Percentiles rank a stretch among this genome's conserved stretches.
Evolutionary conservation across 1,140 invertebrate species (phyloP).

Genomic region (Heliconius himera): DNA sequence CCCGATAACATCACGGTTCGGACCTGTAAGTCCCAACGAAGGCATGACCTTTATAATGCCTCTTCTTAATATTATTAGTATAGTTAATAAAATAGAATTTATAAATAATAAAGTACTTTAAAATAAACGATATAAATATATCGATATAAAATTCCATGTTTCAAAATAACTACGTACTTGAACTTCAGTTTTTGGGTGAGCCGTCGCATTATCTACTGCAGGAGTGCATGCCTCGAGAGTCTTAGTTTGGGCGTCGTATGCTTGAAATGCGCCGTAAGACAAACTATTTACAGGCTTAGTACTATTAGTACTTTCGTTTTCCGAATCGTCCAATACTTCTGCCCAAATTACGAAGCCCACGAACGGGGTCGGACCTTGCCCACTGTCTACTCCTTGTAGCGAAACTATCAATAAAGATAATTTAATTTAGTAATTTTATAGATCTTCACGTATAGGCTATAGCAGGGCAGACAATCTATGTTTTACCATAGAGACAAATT

Average conservation of each 20-base stretch:
- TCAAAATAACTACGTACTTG: constrained; percentile 50
- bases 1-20: too few relatives aligned
- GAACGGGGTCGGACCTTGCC: constrained; percentile 68
- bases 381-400: constrained; percentile 66
- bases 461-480: too few relatives aligned
- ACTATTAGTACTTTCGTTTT: constrained; percentile 42
- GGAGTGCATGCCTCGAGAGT: constrained; percentile 56
- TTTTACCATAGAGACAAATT: not conserved
- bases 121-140: not conserved
- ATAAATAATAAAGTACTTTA: not conserved
- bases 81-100: not conserved
- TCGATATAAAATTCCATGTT: not conserved
- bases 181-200: constrained; percentile 71
- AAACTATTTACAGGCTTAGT: constrained; percentile 40
- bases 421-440: not conserved
- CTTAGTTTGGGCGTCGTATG: constrained; percentile 71
- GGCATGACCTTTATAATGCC: too few relatives aligned
- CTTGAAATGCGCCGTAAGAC: constrained; percentile 62
- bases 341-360: constrained; percentile 71
- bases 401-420: constrained; percentile 50
- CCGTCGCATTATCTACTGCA: constrained; percentile 69
- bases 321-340: constrained; percentile 50
- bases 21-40: too few relatives aligned
- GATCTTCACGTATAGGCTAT: too few relatives aligned
- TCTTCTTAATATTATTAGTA: too few relatives aligned